Percentiles rank a stretch among this genome's conserved stretches.
These are phyloP conservation scores for Acronicta leporina DNA, from an alignment of 2,888 invertebrate genomes.

Conservation along the genomic window DNA sequence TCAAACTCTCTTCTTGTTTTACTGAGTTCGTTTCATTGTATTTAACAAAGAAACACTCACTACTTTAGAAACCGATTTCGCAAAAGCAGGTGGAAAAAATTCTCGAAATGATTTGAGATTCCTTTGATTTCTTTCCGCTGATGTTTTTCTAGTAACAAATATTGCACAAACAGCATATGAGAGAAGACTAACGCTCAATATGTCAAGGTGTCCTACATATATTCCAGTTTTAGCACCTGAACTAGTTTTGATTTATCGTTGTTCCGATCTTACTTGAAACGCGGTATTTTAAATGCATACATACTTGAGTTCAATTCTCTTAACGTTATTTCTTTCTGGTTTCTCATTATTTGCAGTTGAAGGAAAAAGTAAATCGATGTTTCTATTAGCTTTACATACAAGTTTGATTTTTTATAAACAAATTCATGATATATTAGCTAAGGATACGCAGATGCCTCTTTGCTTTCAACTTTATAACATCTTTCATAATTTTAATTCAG, in stretches of 20 bases:
- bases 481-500: no score
- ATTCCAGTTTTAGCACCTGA: slow-evolving; percentile 49
- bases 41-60: no score
- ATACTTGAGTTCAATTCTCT: background rate
- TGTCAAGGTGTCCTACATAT: slow-evolving; percentile 82
- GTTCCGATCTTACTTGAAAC: slow-evolving; percentile 27
- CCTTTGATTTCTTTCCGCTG: slow-evolving; percentile 13
- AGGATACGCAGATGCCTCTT: no score
- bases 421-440: no score
- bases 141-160: slow-evolving; percentile 51
- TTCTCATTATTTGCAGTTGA: background rate
- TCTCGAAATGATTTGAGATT: background rate
- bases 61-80: no score
- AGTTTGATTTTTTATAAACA: no score
- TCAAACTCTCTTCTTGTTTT: no score
- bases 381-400: no score
- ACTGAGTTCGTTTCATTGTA: no score
- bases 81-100: no score
- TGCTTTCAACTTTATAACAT: no score
- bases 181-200: slow-evolving; percentile 56
- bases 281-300: slow-evolving; percentile 5
- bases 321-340: background rate
- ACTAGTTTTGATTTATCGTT: slow-evolving; percentile 39
- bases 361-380: no score
- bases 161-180: slow-evolving; percentile 50